Base-by-base conservation (phyloP, 2,888 invertebrate species). In the Ennomos quercinarius region DNA sequence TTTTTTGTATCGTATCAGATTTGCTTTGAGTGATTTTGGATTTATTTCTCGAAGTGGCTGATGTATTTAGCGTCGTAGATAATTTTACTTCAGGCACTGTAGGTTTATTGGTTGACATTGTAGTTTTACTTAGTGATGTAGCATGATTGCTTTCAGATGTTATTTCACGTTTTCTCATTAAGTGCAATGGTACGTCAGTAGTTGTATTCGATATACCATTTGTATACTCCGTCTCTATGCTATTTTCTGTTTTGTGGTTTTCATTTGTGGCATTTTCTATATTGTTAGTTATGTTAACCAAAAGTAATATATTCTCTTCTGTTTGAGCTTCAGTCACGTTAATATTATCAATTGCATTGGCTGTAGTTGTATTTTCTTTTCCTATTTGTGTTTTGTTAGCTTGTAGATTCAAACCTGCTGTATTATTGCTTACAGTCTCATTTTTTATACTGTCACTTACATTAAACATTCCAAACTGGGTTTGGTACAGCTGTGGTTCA, bases 141-240 rank as follows among this genome's bases (percentile, higher is more conserved):
- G 2, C 13, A 27, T 35, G 40, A 34, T 57, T 49, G 40, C 56
- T 56, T 44, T 38, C 42, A 35, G 45, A 61, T 10, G 51, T 37
- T 13, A 71, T 61, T 43, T 80, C 78, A 17, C 89, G 82, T 74
- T 83, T 89, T 58, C 68, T 70, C 13, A 87, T 80, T 40, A 64
- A 46, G 62, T 64, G 64, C 17, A 53, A 67, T 38, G 74, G 58
- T 50, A 57, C 64, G 53, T 70, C 73, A 42, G 76, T 79, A 39
- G 61, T 80, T 10, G 57, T 59, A 64, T 78, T 84, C 6, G 60
- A 56, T 10, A 60, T 63, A 6, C 56, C 36, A 35, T 64, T 81
- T 13, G 68, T 69, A 38, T 74, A 78, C 53, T 87, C 90, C 10
- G 73, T 76, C 77, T 90, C 90, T 51, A 89, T 86, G 58, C 87